These are phyloP conservation scores for Xestia xanthographa DNA, from an alignment of 2,888 invertebrate genomes.

Conservation along the genomic window DNA sequence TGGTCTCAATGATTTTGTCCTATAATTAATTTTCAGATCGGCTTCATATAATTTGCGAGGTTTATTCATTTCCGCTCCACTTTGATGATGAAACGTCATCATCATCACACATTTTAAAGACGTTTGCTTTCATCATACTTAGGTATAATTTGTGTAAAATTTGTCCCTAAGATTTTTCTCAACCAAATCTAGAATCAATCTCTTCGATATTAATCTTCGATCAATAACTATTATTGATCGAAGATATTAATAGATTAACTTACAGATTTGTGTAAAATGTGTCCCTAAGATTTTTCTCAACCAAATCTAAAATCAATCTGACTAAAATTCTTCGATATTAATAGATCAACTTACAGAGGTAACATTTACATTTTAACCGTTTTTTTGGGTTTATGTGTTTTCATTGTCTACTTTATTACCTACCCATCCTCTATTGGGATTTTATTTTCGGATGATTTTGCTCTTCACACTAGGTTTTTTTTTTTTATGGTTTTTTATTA, in stretches of 20 bases:
- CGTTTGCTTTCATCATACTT: neutral
- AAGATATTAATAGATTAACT: too few species aligned
- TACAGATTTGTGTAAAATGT: neutral
- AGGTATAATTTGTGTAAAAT: neutral
- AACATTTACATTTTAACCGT: conserved; percentile 31
- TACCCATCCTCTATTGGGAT: neutral
- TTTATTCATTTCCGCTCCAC: neutral
- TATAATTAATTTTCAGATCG: neutral
- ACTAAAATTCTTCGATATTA: neutral
- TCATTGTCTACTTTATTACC: neutral
- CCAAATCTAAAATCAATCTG: neutral
- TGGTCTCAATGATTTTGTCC: neutral
- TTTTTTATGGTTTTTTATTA: too few species aligned
- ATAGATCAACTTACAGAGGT: conserved; percentile 30
- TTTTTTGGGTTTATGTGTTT: neutral
- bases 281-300: neutral
- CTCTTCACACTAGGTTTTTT: neutral
- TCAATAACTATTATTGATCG: too few species aligned
- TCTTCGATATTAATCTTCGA: neutral
- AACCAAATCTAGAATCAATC: neutral
- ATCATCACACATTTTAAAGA: neutral
- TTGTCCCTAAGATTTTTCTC: neutral
- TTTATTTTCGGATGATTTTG: neutral
- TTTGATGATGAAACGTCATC: neutral
- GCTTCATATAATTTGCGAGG: neutral